phyloP scores from a whole-genome alignment of 2,888 invertebrate species.

The Euproctis similis region DNA sequence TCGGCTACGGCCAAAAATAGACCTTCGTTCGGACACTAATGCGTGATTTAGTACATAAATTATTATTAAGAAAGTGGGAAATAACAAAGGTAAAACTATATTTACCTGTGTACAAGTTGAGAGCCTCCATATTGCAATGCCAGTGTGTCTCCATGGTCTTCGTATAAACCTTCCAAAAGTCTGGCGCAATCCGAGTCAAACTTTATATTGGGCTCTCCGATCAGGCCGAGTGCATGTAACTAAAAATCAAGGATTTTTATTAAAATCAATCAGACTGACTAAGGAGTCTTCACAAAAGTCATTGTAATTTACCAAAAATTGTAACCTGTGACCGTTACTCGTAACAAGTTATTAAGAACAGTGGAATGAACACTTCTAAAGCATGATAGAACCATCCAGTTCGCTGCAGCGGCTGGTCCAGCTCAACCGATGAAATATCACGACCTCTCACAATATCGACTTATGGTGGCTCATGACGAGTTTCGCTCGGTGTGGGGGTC shows the following conservation, averaged over 20 bases:
- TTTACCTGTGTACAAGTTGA: slow-evolving; percentile 92
- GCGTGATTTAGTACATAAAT: neutral
- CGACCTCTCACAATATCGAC: no score
- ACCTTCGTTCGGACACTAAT: no score
- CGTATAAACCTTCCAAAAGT: slow-evolving; percentile 95
- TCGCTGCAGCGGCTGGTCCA: no score
- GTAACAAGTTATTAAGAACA: no score
- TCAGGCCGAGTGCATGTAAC: slow-evolving; percentile 90
- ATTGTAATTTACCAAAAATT: neutral
- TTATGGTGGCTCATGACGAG: no score
- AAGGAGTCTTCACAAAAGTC: neutral
- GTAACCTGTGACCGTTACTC: neutral
- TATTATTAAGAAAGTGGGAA: neutral
- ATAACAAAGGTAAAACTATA: no score
- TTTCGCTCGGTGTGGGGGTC: no score
- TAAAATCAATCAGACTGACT: neutral
- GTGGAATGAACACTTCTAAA: no score
- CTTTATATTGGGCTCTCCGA: slow-evolving; percentile 88
- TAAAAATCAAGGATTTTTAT: slow-evolving; percentile 63
- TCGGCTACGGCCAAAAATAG: no score
- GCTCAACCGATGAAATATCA: no score
- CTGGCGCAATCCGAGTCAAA: slow-evolving; percentile 97
- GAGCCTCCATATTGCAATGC: slow-evolving; percentile 99
- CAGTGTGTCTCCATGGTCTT: slow-evolving; percentile 98
- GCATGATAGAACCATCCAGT: no score